Percentiles rank a stretch among this genome's conserved stretches.
phyloP scores from a whole-genome alignment of 2,888 invertebrate species.

The Glyphotaelius pellucidus region DNA sequence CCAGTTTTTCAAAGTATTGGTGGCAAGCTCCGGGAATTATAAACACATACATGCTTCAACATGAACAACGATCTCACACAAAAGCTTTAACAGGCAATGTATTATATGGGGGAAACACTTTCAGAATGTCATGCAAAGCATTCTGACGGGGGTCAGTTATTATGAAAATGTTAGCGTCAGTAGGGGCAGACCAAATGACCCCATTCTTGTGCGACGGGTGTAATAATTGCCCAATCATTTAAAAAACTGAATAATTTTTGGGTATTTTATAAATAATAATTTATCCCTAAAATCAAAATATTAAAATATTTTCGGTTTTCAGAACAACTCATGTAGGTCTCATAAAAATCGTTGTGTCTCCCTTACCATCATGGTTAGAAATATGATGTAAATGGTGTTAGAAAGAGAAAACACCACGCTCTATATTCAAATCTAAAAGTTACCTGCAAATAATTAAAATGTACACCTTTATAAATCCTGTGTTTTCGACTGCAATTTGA shows the following conservation, averaged over 20 bases:
- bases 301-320: neutral
- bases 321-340: no score
- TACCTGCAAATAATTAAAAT: no score
- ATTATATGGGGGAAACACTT: neutral
- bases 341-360: no score
- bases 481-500: no score
- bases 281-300: neutral
- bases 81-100: neutral
- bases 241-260: neutral
- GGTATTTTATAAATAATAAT: neutral
- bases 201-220: neutral
- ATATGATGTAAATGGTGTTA: no score
- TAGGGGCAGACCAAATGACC: neutral
- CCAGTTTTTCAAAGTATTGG: neutral
- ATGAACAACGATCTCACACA: neutral
- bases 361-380: no score
- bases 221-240: neutral
- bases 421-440: no score
- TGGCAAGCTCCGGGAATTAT: neutral
- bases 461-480: no score
- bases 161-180: neutral
- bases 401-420: no score
- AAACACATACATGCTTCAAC: neutral
- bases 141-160: neutral
- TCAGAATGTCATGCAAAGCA: neutral